Base-by-base conservation (phyloP, 2,888 invertebrate species). In the Branchinecta sandiegonensis region DNA sequence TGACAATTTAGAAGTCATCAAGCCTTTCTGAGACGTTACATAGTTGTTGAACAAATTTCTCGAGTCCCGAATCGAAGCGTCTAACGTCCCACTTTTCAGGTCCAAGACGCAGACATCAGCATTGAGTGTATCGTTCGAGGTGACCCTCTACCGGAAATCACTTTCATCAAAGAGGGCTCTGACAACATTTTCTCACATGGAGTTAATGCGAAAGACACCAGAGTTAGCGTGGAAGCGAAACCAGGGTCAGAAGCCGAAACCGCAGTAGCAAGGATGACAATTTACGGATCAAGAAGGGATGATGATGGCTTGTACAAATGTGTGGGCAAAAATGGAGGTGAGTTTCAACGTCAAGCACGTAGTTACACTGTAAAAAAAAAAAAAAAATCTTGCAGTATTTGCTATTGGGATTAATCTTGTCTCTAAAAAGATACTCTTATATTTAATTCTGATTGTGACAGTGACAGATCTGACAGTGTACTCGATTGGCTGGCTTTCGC, bases 271-370 rank as follows among this genome's bases (percentile, higher is more conserved):
- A 84, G 83, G 3, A 79, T 94, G 70, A 83, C 83, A 48, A 87
- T 94, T 73, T 77, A 81, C 0, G 83, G 83, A 67, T 75, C 87
- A 13, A 81, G 83, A 67, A 82, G 88, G 71, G 81, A 83, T 4
- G 89, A 94, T 77, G 94, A 94, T 77, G 94, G 93, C 0, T 81
- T 94, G 10, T 94, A 94, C 77, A 89, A 88, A 75, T 94, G 94
- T 76, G 82, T 89, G 67, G 92, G 92, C 65, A 48, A 65, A 50
- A 69, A 69, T 68, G n/a, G 46, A 74, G 73, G 75, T 76, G 37
- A 37, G 37, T 37, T 6, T 37, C 37, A 37, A 4, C 6, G 37
- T 6, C 37, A 37, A 37, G 37, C 37, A 37, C 37, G 37, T 37
- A 37, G 37, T n/a, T n/a, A n/a, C n/a, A n/a, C n/a, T n/a, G n/a